Base-by-base conservation (phyloP, 1,140 invertebrate genomes). In the Drosophila miranda region DNA sequence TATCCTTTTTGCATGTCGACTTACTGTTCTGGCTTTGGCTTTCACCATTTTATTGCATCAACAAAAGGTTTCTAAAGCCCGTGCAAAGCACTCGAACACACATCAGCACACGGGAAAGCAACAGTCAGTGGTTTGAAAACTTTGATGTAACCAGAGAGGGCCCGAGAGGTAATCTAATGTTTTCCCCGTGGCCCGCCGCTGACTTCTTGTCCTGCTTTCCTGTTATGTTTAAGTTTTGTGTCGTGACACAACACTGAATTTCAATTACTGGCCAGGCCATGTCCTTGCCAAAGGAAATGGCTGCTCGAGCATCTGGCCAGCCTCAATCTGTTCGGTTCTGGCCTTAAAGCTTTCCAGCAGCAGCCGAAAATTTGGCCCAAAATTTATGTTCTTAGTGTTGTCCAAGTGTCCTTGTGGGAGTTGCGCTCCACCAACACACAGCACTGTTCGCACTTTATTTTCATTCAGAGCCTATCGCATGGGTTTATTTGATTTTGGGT, bases 1-100 rank as follows among this genome's bases (percentile, higher is more conserved):
- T 84, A 86, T 87, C 82, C 81, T 74, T 86, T 84, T 86, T 76
- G 60, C 82, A 86, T 81, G 81, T 74, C 77, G 73, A 60, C 81
- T 79, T 83, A 71, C 50, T 49, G 54, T 42, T 62, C 66, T 57
- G 46, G 61, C 58, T 69, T 19, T 62, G 53, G 41, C 64, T 50
- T 43, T 76, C 41, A 28, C 69, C 62, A 51, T 64, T 77, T 80
- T 74, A 86, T 86, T 86, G 77, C 80, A 84, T 58, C 55, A 72
- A 70, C 80, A 79, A 68, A 79, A 55, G 73, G 62, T 61, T 64
- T 21, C 43, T 51, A 19, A 34, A 64, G 58, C 59, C 66, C 60
- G 63, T 75, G 63, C 58, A 73, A 78, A 74, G 45, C 53, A 45
- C 21, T 46, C 46, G 42, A 6, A 14, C 23, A 19, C 23, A 53